Conservation (phyloP, 2,113 vertebrate species). For the Ceyx margarethae region DNA sequence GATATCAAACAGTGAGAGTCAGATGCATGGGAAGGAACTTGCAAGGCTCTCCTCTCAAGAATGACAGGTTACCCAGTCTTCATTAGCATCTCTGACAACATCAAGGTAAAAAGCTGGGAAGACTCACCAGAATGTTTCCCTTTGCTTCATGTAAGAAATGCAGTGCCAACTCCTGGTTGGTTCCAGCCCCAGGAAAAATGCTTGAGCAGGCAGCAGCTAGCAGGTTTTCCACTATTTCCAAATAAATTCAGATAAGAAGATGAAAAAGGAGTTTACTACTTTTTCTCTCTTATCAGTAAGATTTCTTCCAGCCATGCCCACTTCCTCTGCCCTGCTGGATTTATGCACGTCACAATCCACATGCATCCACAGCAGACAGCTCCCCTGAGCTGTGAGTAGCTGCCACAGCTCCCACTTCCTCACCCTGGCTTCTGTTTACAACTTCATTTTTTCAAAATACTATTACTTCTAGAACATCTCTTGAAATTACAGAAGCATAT, state of each 20-base stretch:
- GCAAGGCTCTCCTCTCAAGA: not conserved
- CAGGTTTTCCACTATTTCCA: constrained; percentile 86
- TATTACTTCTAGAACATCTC: not conserved
- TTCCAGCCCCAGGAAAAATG: constrained; percentile 89
- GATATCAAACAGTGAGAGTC: not conserved
- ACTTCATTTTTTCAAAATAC: not conserved
- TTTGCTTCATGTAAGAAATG: constrained; percentile 90
- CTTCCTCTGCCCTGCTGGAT: not conserved
- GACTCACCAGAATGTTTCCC: constrained; percentile 93
- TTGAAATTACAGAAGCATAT: not conserved
- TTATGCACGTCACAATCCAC: not conserved
- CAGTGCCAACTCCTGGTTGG: constrained; percentile 94
- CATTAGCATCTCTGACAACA: not conserved
- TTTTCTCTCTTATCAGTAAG: not conserved
- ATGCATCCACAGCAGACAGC: not conserved
- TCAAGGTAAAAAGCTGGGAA: not conserved
- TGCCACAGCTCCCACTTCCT: not conserved
- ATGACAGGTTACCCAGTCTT: not conserved
- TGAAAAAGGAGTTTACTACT: not conserved
- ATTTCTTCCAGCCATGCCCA: not conserved
- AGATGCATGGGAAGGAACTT: not conserved
- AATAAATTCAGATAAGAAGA: not conserved
- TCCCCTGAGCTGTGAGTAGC: not conserved
- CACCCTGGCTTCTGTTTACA: not conserved
- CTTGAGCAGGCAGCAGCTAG: constrained; percentile 95